These are phyloP conservation scores for Euproctis similis DNA, from an alignment of 2,888 invertebrate genomes.

Conservation along the genomic window DNA sequence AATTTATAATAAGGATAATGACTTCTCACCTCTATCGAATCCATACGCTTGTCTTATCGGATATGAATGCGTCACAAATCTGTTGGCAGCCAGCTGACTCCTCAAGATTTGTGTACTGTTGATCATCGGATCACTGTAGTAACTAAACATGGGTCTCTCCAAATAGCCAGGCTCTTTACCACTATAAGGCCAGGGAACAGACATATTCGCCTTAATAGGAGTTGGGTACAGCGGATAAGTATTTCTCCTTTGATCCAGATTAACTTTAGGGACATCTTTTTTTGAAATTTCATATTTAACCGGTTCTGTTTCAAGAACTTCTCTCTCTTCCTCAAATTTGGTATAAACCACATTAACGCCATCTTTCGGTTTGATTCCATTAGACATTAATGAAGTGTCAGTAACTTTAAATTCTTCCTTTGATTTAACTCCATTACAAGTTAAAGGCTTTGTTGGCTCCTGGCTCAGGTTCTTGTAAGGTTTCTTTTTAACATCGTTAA, in stretches of 20 bases:
- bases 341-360: neutral
- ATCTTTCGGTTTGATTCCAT: slow-evolving; percentile 6
- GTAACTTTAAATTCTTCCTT: no score
- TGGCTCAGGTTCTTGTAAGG: slow-evolving; percentile 41
- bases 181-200: slow-evolving; percentile 39
- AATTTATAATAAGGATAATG: neutral
- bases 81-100: slow-evolving; percentile 49
- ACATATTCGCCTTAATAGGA: slow-evolving; percentile 45
- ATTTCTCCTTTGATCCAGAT: slow-evolving; percentile 48
- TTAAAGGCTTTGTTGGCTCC: slow-evolving; percentile 40
- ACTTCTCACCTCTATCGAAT: slow-evolving; percentile 54
- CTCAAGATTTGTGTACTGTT: slow-evolving; percentile 50
- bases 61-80: slow-evolving; percentile 44
- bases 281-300: slow-evolving; percentile 1
- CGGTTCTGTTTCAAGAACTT: neutral
- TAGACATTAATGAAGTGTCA: slow-evolving; percentile 40
- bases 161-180: slow-evolving; percentile 37
- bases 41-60: slow-evolving; percentile 52
- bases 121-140: slow-evolving; percentile 52
- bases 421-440: slow-evolving; percentile 24
- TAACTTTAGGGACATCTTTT: slow-evolving; percentile 18
- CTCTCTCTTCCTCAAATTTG: slow-evolving; percentile 1
- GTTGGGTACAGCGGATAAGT: slow-evolving; percentile 58
- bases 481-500: slow-evolving; percentile 45
- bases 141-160: slow-evolving; percentile 40